phyloP scores from a whole-genome alignment of 1,140 invertebrate genomes.

The Pteromalus puparum region DNA sequence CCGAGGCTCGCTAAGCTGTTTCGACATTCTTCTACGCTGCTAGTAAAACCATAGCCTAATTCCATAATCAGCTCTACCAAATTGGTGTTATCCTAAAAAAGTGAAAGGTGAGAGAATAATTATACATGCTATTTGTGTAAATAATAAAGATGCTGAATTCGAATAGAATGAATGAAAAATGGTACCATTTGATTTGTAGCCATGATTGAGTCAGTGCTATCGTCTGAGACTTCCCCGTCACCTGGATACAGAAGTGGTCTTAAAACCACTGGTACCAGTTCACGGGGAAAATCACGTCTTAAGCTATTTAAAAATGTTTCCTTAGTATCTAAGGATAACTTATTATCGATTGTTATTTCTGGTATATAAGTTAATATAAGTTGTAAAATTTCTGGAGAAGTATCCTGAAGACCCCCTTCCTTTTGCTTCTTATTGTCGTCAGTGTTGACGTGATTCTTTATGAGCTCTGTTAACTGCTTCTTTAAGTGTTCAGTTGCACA shows the following conservation, averaged over 20 bases:
- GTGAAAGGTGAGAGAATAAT: neutral
- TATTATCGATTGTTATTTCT: conserved; percentile 75
- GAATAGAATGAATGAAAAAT: conserved; percentile 42
- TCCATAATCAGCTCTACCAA: conserved; percentile 91
- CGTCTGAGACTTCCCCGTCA: conserved; percentile 83
- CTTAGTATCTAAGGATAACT: conserved; percentile 82
- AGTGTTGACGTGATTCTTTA: conserved; percentile 89
- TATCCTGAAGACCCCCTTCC: conserved; percentile 90
- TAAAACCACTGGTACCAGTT: conserved; percentile 90
- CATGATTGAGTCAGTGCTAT: conserved; percentile 71
- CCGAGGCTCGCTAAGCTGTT: conserved; percentile 86
- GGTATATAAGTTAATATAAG: conserved; percentile 83
- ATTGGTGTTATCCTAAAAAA: conserved; percentile 80
- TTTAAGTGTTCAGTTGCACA: conserved; percentile 87
- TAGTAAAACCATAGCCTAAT: conserved; percentile 92
- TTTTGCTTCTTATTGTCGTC: conserved; percentile 80
- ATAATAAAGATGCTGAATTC: neutral
- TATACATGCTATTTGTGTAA: neutral
- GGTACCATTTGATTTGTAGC: conserved; percentile 79
- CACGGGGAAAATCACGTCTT: conserved; percentile 90
- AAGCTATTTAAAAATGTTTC: conserved; percentile 88
- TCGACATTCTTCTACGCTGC: conserved; percentile 91
- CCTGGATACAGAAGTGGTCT: conserved; percentile 90
- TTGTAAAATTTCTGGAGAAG: conserved; percentile 91
- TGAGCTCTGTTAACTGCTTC: conserved; percentile 88